Conservation (phyloP, 2,113 vertebrate species). For the Camarhynchus parvulus region DNA sequence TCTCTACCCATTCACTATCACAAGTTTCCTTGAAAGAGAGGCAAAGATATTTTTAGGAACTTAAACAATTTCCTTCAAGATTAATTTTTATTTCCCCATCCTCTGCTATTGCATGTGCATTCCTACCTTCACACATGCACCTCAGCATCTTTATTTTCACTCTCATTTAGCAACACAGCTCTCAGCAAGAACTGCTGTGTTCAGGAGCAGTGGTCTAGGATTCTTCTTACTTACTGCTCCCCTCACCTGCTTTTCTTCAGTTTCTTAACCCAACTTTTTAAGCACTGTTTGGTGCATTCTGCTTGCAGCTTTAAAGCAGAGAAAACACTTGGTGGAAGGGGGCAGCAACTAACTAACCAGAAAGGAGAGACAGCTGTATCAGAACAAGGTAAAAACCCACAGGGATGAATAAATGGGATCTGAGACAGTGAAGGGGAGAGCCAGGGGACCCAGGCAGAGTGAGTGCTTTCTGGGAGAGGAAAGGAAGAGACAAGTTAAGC, state of each 20-base stretch:
- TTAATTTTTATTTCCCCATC: background rate
- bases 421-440: background rate
- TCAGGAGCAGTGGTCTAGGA: background rate
- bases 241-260: background rate
- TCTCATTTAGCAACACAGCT: background rate
- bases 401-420: background rate
- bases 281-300: background rate
- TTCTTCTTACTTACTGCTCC: background rate
- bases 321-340: background rate
- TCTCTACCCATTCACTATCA: background rate
- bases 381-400: background rate
- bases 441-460: background rate
- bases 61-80: background rate
- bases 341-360: background rate
- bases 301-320: background rate
- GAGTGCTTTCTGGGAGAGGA: background rate
- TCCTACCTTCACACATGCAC: background rate
- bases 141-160: background rate
- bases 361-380: background rate
- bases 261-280: background rate
- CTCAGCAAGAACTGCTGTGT: background rate
- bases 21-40: slow-evolving; percentile 2
- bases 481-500: background rate
- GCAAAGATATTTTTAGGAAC: background rate
- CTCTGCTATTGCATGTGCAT: background rate